These are phyloP conservation scores for Vulpes lagopus DNA, from an alignment of 2,113 vertebrate genomes.

Conservation along the genomic window DNA sequence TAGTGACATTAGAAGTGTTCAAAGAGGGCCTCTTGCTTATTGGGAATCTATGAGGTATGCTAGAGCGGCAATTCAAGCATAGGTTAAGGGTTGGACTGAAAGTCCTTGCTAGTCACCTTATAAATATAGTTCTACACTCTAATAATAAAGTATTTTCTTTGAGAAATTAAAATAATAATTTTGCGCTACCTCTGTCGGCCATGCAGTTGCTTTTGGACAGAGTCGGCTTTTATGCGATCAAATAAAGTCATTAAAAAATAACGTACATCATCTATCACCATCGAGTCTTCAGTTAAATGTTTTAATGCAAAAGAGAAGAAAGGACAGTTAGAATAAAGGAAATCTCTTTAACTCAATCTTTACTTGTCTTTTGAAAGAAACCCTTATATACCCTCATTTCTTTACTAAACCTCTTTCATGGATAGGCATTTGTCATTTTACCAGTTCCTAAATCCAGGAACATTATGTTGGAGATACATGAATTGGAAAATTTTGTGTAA, in stretches of 20 bases:
- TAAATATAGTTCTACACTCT: neutral
- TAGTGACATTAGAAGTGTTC: neutral
- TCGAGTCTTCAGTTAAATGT: neutral
- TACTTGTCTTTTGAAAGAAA: neutral
- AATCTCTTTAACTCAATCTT: neutral
- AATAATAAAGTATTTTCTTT: conserved; percentile 1
- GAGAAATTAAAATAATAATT: neutral
- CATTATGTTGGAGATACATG: neutral
- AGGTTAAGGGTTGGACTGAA: neutral
- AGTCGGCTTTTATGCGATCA: neutral
- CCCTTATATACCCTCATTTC: neutral
- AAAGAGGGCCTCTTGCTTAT: neutral
- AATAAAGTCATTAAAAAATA: conserved; percentile 22
- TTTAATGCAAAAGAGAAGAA: neutral
- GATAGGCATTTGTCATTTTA: neutral
- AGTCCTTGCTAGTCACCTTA: neutral
- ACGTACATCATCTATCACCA: neutral
- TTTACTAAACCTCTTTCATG: neutral
- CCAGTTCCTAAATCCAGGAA: neutral
- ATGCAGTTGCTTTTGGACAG: neutral
- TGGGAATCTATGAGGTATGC: neutral
- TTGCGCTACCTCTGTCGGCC: neutral
- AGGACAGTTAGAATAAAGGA: neutral
- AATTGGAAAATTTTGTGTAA: neutral
- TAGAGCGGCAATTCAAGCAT: neutral